Evolutionary conservation across 2,113 vertebrate species (phyloP).

Genomic region (Nibea coibor): DNA sequence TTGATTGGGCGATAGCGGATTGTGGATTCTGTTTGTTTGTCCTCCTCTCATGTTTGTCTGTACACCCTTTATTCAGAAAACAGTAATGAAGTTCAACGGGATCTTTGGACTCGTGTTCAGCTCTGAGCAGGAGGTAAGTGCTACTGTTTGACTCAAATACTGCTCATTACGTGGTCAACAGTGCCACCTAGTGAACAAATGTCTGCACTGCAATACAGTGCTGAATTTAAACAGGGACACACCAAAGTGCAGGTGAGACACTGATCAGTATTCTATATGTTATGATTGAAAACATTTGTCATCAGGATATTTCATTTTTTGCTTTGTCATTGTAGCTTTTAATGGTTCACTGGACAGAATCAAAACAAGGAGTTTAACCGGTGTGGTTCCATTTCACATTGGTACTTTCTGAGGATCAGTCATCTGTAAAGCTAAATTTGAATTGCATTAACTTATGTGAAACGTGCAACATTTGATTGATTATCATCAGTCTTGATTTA

Average conservation of each 20-base stretch:
- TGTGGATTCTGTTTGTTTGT: neutral
- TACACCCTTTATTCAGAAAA: neutral
- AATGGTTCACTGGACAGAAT: neutral
- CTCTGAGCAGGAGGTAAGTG: neutral
- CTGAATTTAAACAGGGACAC: neutral
- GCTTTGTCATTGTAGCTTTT: neutral
- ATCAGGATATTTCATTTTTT: neutral
- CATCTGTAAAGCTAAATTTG: neutral
- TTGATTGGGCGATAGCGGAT: neutral
- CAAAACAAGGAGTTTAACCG: neutral
- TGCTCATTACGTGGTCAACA: constrained; percentile 37
- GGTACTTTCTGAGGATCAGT: neutral
- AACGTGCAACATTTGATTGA: neutral
- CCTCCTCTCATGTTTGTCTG: neutral
- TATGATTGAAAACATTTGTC: neutral
- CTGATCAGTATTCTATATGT: neutral
- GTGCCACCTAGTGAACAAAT: constrained; percentile 68
- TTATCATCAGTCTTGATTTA: neutral
- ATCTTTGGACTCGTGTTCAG: neutral
- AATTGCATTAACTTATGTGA: neutral
- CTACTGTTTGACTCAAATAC: neutral
- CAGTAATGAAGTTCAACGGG: neutral
- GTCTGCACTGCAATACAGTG: constrained; percentile 8
- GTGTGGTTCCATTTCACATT: neutral
- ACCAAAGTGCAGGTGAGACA: neutral